Evolutionary conservation across 2,113 vertebrate genomes (phyloP).

Genomic region (Sus scrofa): DNA sequence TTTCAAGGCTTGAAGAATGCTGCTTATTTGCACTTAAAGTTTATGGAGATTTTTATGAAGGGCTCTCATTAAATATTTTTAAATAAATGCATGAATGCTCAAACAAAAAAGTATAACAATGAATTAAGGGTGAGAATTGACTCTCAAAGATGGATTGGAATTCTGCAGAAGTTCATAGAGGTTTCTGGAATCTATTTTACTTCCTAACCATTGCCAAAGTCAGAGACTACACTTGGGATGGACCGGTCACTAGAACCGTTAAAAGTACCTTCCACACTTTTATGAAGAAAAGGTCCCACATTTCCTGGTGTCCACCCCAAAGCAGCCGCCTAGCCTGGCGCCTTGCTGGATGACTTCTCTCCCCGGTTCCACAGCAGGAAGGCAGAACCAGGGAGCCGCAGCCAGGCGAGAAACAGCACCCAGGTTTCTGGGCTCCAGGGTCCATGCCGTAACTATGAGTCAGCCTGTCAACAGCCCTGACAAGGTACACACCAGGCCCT

Average conservation of each 20-base stretch:
- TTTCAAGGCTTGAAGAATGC: not conserved
- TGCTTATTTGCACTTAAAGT: not conserved
- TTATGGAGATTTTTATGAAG: conserved; percentile 47
- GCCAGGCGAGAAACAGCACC: conserved; percentile 57
- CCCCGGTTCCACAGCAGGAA: not conserved
- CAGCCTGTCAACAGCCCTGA: not conserved
- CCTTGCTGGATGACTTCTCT: not conserved
- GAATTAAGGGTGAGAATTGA: not conserved
- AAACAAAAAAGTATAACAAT: not conserved
- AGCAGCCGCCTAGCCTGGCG: rapidly evolving
- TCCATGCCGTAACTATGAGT: not conserved
- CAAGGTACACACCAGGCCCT: not conserved
- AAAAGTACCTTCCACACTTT: not conserved
- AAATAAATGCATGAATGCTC: conserved; percentile 34
- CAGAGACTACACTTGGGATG: not conserved
- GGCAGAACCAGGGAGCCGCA: not conserved
- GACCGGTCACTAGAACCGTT: not conserved
- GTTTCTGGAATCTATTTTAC: not conserved
- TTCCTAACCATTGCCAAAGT: not conserved
- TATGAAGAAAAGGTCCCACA: not conserved
- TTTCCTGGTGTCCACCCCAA: not conserved
- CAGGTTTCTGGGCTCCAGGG: not conserved
- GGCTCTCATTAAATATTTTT: conserved; percentile 4
- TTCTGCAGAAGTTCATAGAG: not conserved
- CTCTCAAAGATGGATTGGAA: not conserved